Evolutionary conservation across 2,113 vertebrate genomes (phyloP).

Genomic region (Aleadryas rufinucha): DNA sequence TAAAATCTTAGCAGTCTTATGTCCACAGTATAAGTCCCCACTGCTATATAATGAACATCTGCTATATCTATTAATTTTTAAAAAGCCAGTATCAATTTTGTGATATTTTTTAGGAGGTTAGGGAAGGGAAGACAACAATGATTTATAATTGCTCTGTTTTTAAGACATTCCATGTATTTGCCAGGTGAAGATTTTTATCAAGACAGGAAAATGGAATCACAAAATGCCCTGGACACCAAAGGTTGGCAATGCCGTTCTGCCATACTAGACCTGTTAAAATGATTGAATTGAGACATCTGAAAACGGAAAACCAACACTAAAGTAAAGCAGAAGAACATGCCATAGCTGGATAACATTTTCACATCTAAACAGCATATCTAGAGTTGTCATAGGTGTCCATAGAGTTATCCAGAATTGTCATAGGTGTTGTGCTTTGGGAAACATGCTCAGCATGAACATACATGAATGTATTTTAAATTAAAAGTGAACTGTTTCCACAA

Average conservation of each 20-base stretch:
- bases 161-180: background rate
- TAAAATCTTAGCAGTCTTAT: background rate
- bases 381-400: background rate
- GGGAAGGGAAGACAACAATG: background rate
- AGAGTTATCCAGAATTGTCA: background rate
- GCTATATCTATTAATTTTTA: background rate
- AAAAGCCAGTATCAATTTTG: background rate
- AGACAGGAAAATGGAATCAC: background rate
- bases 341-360: background rate
- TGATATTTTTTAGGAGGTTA: accelerated
- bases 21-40: background rate
- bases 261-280: background rate
- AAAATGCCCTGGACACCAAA: background rate
- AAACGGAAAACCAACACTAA: background rate
- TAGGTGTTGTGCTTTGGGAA: background rate
- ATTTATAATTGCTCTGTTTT: background rate
- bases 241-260: background rate
- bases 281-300: background rate
- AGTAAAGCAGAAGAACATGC: background rate
- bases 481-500: background rate
- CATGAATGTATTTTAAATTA: background rate
- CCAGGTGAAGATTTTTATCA: background rate
- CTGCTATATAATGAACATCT: background rate
- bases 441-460: background rate
- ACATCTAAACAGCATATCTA: background rate